These are phyloP conservation scores for Papilio helenus DNA, from an alignment of 1,140 invertebrate genomes.

Conservation along the genomic window DNA sequence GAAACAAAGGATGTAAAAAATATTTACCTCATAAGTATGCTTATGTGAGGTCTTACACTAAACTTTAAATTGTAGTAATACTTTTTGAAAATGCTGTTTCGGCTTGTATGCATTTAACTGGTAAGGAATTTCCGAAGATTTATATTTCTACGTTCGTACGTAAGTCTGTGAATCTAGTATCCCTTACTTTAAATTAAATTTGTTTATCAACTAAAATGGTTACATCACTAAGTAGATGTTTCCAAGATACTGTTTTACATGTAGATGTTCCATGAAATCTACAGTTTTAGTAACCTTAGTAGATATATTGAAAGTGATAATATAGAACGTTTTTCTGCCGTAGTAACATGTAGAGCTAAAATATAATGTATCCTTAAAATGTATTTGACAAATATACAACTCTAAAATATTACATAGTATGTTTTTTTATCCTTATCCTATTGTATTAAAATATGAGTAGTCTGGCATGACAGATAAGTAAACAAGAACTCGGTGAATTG, in stretches of 20 bases:
- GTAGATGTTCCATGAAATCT: constrained; percentile 37
- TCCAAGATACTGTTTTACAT: constrained; percentile 10
- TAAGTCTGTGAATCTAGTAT: constrained; percentile 34
- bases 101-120: constrained; percentile 56
- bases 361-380: constrained; percentile 74
- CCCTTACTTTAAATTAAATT: constrained; percentile 27
- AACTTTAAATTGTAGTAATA: constrained; percentile 48
- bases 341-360: constrained; percentile 72
- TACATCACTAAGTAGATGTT: neutral
- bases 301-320: constrained; percentile 57
- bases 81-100: constrained; percentile 42
- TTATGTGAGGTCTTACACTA: constrained; percentile 52
- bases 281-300: constrained; percentile 42
- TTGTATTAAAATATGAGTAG: neutral
- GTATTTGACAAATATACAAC: constrained; percentile 70
- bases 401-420: constrained; percentile 44
- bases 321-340: constrained; percentile 69
- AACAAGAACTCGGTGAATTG: no score
- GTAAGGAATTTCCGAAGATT: constrained; percentile 37
- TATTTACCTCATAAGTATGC: constrained; percentile 50
- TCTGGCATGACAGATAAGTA: neutral
- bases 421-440: constrained; percentile 36
- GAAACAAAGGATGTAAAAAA: constrained; percentile 35
- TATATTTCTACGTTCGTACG: constrained; percentile 44
- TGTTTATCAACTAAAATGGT: neutral